A percentile compares a stretch with the other conserved stretches of the same genome.
These are phyloP conservation scores for Ondatra zibethicus DNA, from an alignment of 2,113 vertebrate species.

Conservation along the genomic window DNA sequence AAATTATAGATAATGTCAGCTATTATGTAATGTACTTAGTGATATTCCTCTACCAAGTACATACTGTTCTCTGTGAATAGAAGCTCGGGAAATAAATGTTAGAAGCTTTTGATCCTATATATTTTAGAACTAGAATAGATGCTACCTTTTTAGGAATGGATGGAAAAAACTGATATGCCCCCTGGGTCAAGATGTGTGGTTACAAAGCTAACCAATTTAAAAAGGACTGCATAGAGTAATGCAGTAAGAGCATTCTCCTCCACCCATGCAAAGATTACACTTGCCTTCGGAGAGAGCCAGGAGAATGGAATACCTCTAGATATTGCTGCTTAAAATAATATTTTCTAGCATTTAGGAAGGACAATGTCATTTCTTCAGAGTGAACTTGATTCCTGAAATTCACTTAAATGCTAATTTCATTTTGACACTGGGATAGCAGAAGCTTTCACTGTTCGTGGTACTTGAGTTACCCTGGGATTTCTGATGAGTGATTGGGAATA, in stretches of 20 bases:
- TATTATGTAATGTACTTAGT: constrained; percentile 17
- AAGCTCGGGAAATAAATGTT: constrained; percentile 28
- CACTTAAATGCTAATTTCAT: constrained; percentile 85
- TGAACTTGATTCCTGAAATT: constrained; percentile 81
- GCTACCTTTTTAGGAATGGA: constrained; percentile 25
- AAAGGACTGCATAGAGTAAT: constrained; percentile 35
- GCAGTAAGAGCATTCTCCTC: background rate
- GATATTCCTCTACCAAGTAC: background rate
- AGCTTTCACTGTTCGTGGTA: constrained; percentile 75
- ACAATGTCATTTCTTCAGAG: constrained; percentile 79
- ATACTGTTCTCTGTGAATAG: background rate
- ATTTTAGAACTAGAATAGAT: constrained; percentile 21
- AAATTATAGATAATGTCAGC: background rate
- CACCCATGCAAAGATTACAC: constrained; percentile 42
- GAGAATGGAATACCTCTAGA: constrained; percentile 33
- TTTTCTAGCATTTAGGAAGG: constrained; percentile 79
- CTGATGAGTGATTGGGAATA: constrained; percentile 72
- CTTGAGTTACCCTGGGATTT: constrained; percentile 78
- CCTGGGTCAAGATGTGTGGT: background rate
- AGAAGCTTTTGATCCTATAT: background rate
- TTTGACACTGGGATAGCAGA: constrained; percentile 71
- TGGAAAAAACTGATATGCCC: background rate
- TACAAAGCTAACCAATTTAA: constrained; percentile 7
- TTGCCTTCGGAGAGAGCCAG: background rate
- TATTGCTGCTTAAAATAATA: constrained; percentile 66